Percentiles rank a stretch among this genome's conserved stretches.
phyloP scores from a whole-genome alignment of 2,113 vertebrate genomes.

The Megatriorchis doriae region DNA sequence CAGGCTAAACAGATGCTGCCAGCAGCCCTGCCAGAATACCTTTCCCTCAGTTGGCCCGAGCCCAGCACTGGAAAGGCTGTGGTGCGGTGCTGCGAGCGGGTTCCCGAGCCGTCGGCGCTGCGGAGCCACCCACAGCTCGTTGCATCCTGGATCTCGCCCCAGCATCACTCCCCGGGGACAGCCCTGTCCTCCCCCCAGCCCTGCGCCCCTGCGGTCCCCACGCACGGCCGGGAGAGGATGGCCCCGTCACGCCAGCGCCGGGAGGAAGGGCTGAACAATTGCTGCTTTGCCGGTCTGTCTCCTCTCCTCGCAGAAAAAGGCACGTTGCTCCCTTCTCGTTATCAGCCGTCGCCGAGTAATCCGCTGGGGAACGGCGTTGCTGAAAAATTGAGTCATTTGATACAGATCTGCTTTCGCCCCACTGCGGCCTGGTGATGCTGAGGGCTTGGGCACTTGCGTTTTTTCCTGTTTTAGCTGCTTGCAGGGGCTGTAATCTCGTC shows the following conservation, averaged over 20 bases:
- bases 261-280: slow-evolving; percentile 29
- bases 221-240: fast-evolving
- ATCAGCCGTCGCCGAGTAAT: neutral
- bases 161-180: neutral
- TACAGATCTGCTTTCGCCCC: neutral
- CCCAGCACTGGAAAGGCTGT: neutral
- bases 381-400: neutral
- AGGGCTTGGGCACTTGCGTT: neutral
- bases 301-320: neutral
- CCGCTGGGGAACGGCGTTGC: fast-evolving
- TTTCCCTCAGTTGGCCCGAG: neutral
- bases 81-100: neutral
- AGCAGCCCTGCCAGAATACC: neutral
- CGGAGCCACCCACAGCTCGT: neutral
- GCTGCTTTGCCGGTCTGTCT: neutral
- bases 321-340: neutral
- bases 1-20: neutral
- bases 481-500: neutral
- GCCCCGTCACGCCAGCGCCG: fast-evolving
- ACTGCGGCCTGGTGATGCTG: fast-evolving
- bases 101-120: fast-evolving
- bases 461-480: neutral
- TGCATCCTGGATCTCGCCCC: neutral
- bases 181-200: neutral
- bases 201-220: fast-evolving